phyloP scores from a whole-genome alignment of 30 jellyfish, hydroid and myxozoan species.

The Cassiopea xamachana region DNA sequence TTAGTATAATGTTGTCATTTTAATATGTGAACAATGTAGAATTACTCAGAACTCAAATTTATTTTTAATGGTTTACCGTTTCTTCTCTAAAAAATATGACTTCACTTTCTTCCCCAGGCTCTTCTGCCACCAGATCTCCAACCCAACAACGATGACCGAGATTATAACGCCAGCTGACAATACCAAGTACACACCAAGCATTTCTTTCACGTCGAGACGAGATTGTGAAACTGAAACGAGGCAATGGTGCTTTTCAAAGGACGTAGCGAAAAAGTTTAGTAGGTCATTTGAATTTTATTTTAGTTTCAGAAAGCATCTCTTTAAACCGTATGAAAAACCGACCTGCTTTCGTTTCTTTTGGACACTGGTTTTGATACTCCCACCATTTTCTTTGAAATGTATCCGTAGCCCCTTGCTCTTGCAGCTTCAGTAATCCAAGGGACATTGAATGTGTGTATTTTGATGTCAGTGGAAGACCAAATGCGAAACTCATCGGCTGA shows the following conservation, averaged over 20 bases:
- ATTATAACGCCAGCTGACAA: slow-evolving; percentile 45
- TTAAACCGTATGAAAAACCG: neutral
- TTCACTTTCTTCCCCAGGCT: slow-evolving; percentile 51
- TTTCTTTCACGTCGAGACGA: slow-evolving; percentile 58
- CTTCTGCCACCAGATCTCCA: slow-evolving; percentile 66
- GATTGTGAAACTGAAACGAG: slow-evolving; percentile 62
- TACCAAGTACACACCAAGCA: slow-evolving; percentile 64
- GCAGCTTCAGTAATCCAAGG: slow-evolving; percentile 57
- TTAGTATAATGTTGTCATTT: too few species aligned
- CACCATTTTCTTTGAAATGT: slow-evolving; percentile 68
- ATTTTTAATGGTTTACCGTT: neutral
- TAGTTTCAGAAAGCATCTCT: too few species aligned
- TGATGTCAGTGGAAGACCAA: slow-evolving; percentile 60
- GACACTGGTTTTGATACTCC: slow-evolving; percentile 69
- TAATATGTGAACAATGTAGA: neutral
- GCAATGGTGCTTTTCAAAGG: neutral
- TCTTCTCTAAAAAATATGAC: neutral
- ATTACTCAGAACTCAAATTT: neutral
- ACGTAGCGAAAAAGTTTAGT: neutral
- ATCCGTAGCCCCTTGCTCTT: slow-evolving; percentile 60
- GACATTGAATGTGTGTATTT: slow-evolving; percentile 60
- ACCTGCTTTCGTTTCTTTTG: slow-evolving; percentile 50
- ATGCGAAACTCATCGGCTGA: slow-evolving; percentile 72
- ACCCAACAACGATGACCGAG: slow-evolving; percentile 44
- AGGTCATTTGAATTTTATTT: neutral